Base-by-base conservation (phyloP, 2,888 invertebrate genomes). In the Oligia latruncula region DNA sequence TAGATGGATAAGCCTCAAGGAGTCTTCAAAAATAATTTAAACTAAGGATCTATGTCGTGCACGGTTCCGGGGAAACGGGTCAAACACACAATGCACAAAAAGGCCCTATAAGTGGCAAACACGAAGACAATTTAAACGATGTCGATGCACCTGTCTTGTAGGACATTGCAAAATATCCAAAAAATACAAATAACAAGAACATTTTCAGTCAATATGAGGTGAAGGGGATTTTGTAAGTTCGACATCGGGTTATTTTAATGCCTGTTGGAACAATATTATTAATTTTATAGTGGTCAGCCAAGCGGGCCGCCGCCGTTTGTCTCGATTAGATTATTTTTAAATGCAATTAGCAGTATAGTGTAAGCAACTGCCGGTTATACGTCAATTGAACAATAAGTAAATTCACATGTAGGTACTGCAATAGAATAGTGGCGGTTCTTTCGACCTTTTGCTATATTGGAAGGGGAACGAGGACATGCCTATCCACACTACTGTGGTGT, bases 381-480 rank as follows among this genome's bases (percentile, higher is more conserved):
- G 67, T 72, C 80, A 66, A 78, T 75, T 40, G 52, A 87, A 82
- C 75, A 87, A 88, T 80, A 77, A 82, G 74, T 82, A 75, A 82
- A 84, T 79, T 82, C 77, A 79, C 80, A 82, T 87, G 46, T 76
- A 65, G 40, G 49, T 70, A 74, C 67, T 65, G 75, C 65, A 77
- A 68, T 81, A 84, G 81, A 85, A 86, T 78, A 78, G 80, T 67
- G 72, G 76, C 81, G 72, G 83, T 88, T 82, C 88, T 81, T 87
- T 84, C 80, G 87, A 90, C 88, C 84, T 90, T 89, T 89, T 84
- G 83, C 89, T 87, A 84, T 85, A 87, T 84, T 88, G 81, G 86
- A 91, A 88, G 83, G 85, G 80, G 89, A 84, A 89, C 86, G 85
- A 90, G 90, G 87, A 85, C 90, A 89, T 49, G 74, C 71, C 35